phyloP scores from a whole-genome alignment of 37 sponge, comb jelly and placozoan species.

The Agelas oroides region DNA sequence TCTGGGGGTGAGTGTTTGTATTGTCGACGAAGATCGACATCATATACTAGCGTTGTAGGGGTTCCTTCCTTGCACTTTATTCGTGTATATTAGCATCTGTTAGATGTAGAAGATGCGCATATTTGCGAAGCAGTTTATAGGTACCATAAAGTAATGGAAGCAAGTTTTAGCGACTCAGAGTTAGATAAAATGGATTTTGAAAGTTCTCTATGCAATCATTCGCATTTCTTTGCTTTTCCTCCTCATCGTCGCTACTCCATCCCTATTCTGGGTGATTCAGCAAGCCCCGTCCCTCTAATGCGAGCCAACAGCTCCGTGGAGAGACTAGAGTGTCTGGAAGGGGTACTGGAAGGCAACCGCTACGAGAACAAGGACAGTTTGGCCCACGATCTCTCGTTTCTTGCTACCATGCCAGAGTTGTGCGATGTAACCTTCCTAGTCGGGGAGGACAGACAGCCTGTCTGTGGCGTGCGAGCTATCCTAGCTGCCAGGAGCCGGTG shows the following conservation, averaged over 20 bases:
- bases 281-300: background rate
- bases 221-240: slow-evolving; percentile 34
- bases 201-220: background rate
- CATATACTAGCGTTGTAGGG: background rate
- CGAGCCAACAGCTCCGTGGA: background rate
- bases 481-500: slow-evolving; percentile 94
- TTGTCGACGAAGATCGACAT: background rate
- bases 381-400: slow-evolving; percentile 73
- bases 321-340: background rate
- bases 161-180: slow-evolving; percentile 57
- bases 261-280: background rate
- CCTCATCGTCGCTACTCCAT: slow-evolving; percentile 8
- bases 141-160: background rate
- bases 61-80: too few species aligned
- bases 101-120: too few species aligned
- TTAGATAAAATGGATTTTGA: slow-evolving; percentile 30
- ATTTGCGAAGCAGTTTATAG: too few species aligned
- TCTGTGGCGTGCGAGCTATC: slow-evolving; percentile 92
- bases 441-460: slow-evolving; percentile 86
- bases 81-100: too few species aligned
- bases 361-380: slow-evolving; percentile 74
- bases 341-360: background rate
- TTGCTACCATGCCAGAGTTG: slow-evolving; percentile 90
- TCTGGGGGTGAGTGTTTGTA: background rate
- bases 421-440: slow-evolving; percentile 97